phyloP scores from a whole-genome alignment of 2,113 vertebrate species.

The Ancistrus triradiatus region DNA sequence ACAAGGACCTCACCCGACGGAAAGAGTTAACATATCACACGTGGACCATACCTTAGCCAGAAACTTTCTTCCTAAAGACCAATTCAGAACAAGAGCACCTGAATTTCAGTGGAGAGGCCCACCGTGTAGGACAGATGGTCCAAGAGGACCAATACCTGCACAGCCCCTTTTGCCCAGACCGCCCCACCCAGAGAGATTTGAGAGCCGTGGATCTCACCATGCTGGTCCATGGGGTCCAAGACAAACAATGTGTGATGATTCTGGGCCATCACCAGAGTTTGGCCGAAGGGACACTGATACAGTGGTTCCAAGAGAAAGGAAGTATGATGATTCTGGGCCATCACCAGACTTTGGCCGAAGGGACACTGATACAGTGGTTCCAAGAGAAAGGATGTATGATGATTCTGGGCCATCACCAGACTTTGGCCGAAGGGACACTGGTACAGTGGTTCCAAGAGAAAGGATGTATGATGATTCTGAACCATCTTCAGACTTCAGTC shows the following conservation, averaged over 20 bases:
- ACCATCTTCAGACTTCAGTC: not conserved
- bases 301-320: constrained; percentile 34
- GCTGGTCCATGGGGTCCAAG: constrained; percentile 12
- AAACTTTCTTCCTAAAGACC: constrained; percentile 14
- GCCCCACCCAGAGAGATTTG: constrained; percentile 4
- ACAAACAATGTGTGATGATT: not conserved
- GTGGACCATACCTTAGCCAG: constrained; percentile 5
- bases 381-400: constrained; percentile 32
- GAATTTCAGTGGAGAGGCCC: constrained; percentile 24
- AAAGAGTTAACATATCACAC: not conserved
- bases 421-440: not conserved
- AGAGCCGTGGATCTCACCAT: not conserved
- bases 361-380: constrained; percentile 12
- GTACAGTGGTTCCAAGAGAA: not conserved
- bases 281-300: constrained; percentile 47
- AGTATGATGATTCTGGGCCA: not conserved
- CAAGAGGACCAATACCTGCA: constrained; percentile 17
- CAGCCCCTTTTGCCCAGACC: constrained; percentile 9
- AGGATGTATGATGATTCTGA: constrained; percentile 7
- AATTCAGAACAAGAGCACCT: constrained; percentile 1
- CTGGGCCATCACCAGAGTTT: constrained; percentile 54
- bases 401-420: not conserved
- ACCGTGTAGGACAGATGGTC: constrained; percentile 28
- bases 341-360: not conserved
- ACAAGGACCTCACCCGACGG: not conserved